phyloP scores from a whole-genome alignment of 2,797 vertebrate species.

The Melanotaenia maccullochi region DNA sequence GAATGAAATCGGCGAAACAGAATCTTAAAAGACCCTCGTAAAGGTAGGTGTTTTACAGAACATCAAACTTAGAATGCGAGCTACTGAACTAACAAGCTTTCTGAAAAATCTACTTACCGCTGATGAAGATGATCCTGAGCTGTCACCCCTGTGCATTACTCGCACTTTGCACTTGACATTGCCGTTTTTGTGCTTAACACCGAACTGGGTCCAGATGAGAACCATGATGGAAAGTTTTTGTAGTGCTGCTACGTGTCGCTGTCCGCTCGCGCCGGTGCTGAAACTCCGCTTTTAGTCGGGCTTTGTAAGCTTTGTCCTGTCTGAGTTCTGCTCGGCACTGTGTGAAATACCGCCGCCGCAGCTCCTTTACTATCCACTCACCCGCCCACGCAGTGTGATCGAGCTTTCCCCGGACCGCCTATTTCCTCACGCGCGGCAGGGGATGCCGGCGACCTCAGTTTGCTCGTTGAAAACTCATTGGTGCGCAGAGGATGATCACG shows the following conservation, averaged over 20 bases:
- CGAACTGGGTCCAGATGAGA: slow-evolving; percentile 87
- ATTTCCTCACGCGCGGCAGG: slow-evolving; percentile 66
- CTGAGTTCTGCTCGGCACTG: slow-evolving; percentile 53
- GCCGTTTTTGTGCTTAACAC: slow-evolving; percentile 85
- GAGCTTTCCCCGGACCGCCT: slow-evolving; percentile 83
- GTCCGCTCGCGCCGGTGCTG: slow-evolving; percentile 74
- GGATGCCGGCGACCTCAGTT: slow-evolving; percentile 76
- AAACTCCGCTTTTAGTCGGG: slow-evolving; percentile 36
- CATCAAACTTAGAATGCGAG: not conserved
- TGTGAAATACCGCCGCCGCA: slow-evolving; percentile 68
- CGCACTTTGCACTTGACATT: slow-evolving; percentile 86
- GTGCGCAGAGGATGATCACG: slow-evolving; percentile 61
- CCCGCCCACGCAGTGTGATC: slow-evolving; percentile 78
- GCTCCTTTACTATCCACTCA: slow-evolving; percentile 65
- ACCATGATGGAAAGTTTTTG: slow-evolving; percentile 73
- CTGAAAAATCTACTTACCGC: slow-evolving; percentile 69
- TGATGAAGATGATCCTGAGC: slow-evolving; percentile 78
- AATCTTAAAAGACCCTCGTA: not conserved
- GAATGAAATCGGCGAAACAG: slow-evolving; percentile 51
- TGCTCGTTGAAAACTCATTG: slow-evolving; percentile 58
- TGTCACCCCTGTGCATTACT: slow-evolving; percentile 84
- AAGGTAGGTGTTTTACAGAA: not conserved
- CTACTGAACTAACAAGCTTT: not conserved
- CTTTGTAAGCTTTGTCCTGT: slow-evolving; percentile 29
- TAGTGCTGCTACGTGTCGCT: slow-evolving; percentile 58